Conservation (phyloP, 2,113 vertebrate genomes). For the Apus apus region DNA sequence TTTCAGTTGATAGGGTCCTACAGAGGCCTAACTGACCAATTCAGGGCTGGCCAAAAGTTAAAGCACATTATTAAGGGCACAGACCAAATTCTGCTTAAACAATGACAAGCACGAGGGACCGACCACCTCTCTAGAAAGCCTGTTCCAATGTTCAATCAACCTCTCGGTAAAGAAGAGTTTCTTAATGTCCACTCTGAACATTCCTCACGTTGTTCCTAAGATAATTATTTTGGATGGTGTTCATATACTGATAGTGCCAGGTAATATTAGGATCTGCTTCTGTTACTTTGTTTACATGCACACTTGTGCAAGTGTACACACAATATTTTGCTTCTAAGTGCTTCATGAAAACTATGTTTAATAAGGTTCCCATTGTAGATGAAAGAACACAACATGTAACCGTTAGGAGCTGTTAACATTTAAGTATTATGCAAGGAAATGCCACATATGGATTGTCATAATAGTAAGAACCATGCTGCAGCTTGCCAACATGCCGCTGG, state of each 20-base stretch:
- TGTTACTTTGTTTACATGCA: not conserved
- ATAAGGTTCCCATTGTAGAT: slow-evolving; percentile 70
- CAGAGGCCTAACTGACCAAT: not conserved
- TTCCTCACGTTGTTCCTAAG: not conserved
- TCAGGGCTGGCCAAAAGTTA: not conserved
- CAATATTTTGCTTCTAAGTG: slow-evolving; percentile 61
- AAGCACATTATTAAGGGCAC: not conserved
- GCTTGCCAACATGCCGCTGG: slow-evolving; percentile 59
- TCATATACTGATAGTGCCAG: slow-evolving; percentile 35
- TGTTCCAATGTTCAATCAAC: not conserved
- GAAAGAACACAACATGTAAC: slow-evolving; percentile 68
- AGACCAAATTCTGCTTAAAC: not conserved
- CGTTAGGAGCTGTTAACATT: slow-evolving; percentile 80
- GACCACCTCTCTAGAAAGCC: not conserved
- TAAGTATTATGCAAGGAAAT: slow-evolving; percentile 68
- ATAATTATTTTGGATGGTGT: not conserved
- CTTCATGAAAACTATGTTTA: slow-evolving; percentile 69
- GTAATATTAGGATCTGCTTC: slow-evolving; percentile 71
- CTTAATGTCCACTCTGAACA: not conserved
- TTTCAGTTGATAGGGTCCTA: not conserved
- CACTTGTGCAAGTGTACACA: not conserved
- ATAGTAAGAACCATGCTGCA: slow-evolving; percentile 58
- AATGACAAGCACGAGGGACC: not conserved
- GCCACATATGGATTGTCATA: slow-evolving; percentile 64
- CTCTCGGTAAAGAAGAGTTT: not conserved